A percentile compares a stretch with the other conserved stretches of the same genome.
phyloP scores from a whole-genome alignment of 2,888 invertebrate genomes.

The Parnassius orleans region DNA sequence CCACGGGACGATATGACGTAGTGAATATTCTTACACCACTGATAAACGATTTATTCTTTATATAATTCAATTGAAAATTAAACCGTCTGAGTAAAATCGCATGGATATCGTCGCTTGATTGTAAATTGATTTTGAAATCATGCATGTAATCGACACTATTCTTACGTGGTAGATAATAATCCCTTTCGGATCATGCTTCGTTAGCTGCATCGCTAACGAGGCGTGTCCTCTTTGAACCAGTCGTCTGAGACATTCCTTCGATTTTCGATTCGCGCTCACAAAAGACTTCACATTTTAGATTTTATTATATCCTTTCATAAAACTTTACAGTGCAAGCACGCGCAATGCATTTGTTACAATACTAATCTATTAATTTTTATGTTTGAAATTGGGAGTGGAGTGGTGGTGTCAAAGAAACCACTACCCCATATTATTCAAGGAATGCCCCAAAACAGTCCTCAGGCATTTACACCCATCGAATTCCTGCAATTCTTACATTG shows the following conservation, averaged over 20 bases:
- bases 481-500: too few relatives aligned
- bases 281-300: background rate
- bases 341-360: too few relatives aligned
- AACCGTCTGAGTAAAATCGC: background rate
- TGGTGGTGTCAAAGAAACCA: too few relatives aligned
- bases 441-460: too few relatives aligned
- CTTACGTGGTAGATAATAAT: constrained; percentile 31
- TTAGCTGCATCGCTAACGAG: constrained; percentile 33
- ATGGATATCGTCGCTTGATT: background rate
- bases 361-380: too few relatives aligned
- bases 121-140: constrained; percentile 4
- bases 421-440: too few relatives aligned
- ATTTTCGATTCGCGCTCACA: constrained; percentile 11
- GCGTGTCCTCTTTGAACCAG: constrained; percentile 11
- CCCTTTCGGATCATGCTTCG: constrained; percentile 29
- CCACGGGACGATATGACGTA: background rate
- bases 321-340: too few relatives aligned
- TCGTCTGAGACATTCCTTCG: constrained; percentile 10
- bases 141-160: constrained; percentile 8
- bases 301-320: background rate
- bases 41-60: too few relatives aligned
- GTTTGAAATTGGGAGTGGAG: too few relatives aligned
- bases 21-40: too few relatives aligned
- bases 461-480: too few relatives aligned
- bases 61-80: background rate